Conservation (phyloP, 2,888 invertebrate genomes). For the Clunio marinus region DNA sequence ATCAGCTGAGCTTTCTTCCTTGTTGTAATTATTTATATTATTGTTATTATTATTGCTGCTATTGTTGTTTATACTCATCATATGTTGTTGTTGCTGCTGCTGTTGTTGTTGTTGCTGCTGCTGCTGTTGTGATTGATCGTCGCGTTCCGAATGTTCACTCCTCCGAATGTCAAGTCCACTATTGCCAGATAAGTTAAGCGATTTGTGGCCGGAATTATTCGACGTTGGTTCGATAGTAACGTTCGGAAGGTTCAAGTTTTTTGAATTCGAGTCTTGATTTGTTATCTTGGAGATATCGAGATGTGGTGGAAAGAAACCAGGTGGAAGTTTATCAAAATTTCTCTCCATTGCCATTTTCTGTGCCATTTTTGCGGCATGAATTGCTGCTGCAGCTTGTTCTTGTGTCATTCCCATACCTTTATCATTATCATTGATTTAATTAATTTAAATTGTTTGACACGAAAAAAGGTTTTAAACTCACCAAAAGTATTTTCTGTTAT, state of each 20-base stretch:
- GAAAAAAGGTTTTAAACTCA: constrained; percentile 46
- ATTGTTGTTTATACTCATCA: constrained; percentile 26
- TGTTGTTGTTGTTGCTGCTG: constrained; percentile 1
- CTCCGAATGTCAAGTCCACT: constrained; percentile 33
- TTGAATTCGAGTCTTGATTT: constrained; percentile 11
- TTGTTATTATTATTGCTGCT: constrained; percentile 38
- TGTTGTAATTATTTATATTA: constrained; percentile 34
- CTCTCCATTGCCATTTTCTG: constrained; percentile 67
- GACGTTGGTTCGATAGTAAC: constrained; percentile 33
- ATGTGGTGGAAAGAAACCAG: constrained; percentile 49
- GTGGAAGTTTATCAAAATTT: constrained; percentile 56
- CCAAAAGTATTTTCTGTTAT: constrained; percentile 79
- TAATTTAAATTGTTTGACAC: neutral
- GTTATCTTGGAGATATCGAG: constrained; percentile 50
- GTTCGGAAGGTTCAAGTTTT: constrained; percentile 33
- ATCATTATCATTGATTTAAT: constrained; percentile 8
- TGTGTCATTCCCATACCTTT: constrained; percentile 57
- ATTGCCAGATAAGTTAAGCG: constrained; percentile 11
- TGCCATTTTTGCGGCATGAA: constrained; percentile 73
- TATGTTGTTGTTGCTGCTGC: constrained; percentile 18
- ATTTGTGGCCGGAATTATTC: constrained; percentile 23
- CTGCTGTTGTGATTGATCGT: constrained; percentile 13
- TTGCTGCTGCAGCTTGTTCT: constrained; percentile 68
- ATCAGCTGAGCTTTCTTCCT: constrained; percentile 38
- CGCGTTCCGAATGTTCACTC: constrained; percentile 18